Base-by-base conservation (phyloP, 2,797 vertebrate genomes). In the Decapterus maruadsi region DNA sequence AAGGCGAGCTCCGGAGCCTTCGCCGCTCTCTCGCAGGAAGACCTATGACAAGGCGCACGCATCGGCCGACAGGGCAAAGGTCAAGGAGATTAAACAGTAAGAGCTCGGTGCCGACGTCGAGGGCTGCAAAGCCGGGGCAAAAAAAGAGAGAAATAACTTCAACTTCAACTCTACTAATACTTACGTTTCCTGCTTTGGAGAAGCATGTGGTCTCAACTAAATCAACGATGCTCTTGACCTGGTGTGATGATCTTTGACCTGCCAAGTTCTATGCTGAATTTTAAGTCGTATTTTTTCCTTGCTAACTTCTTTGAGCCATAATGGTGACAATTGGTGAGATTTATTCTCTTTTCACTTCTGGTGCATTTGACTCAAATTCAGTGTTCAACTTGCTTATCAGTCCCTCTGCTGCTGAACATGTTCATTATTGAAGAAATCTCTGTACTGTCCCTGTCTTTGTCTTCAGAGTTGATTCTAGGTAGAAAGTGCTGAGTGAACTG, bases 81-180 rank as follows among this genome's bases (percentile, higher is more conserved):
- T 94, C 90, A 99, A 97, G 95, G 98, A 99, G 86, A 96, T 96
- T 50, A 98, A 97, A 95, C 96, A 96, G 98, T 99, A 97, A 98
- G 98, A 91, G 85, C 73, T 86, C 73, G 89, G 12, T 83, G 79
- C 71, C 42, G 69, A 60, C 63, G 26, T 12, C 20, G 38, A 67
- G 81, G 78, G 78, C 82, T 77, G 83, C 69, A 78, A 66, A 79
- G 75, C 74, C 58, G 1, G 43, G 26, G 26, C n/a, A 50, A 29
- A 61, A 58, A 59, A 73, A 58, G 54, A 71, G 29, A 26, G 3
- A 58, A 62, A 66, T 59, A 59, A 69, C 74, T 57, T 80, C 40
- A 34, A 43, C 51, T 56, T 67, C 56, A 55, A 70, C 77, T 85
- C 56, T 78, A 85, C 85, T 90, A 90, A 89, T 85, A 53, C 75